Evolutionary conservation across 1,140 invertebrate species (phyloP).

Genomic region (Planococcus citri): DNA sequence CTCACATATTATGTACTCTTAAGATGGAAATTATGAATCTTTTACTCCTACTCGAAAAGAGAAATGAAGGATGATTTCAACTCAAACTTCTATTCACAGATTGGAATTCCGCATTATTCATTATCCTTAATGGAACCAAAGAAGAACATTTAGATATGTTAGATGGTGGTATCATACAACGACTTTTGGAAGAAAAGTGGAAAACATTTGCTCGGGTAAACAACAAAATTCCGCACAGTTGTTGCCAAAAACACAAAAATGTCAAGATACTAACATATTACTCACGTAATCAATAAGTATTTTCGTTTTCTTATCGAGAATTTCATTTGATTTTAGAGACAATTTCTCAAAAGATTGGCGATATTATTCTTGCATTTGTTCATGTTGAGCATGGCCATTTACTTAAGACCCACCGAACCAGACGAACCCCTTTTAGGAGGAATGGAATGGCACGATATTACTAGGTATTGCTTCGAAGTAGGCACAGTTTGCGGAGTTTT

Average conservation of each 20-base stretch:
- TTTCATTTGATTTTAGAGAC: slow-evolving; percentile 45
- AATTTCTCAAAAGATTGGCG: slow-evolving; percentile 80
- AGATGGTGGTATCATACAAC: slow-evolving; percentile 93
- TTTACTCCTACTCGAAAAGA: too few relatives aligned
- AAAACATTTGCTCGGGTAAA: slow-evolving; percentile 89
- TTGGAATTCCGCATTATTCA: slow-evolving; percentile 96
- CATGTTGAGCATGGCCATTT: slow-evolving; percentile 77
- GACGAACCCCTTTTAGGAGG: slow-evolving; percentile 40
- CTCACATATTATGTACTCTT: too few relatives aligned
- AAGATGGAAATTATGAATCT: too few relatives aligned
- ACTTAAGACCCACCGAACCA: slow-evolving; percentile 55
- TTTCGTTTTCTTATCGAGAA: not conserved
- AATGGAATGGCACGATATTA: slow-evolving; percentile 38
- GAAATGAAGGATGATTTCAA: too few relatives aligned
- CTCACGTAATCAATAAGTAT: not conserved
- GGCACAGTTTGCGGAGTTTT: slow-evolving; percentile 72
- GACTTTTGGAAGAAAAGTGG: slow-evolving; percentile 97
- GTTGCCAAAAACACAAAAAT: not conserved
- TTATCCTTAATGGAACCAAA: slow-evolving; percentile 92
- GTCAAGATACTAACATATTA: not conserved
- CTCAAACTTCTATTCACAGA: slow-evolving; percentile 49
- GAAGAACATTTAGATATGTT: slow-evolving; percentile 98
- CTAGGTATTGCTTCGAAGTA: slow-evolving; percentile 64
- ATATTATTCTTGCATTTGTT: slow-evolving; percentile 78
- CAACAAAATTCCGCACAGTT: not conserved